Evolutionary conservation across 2,888 invertebrate genomes (phyloP).

Genomic region (Drosophila setosimentum): DNA sequence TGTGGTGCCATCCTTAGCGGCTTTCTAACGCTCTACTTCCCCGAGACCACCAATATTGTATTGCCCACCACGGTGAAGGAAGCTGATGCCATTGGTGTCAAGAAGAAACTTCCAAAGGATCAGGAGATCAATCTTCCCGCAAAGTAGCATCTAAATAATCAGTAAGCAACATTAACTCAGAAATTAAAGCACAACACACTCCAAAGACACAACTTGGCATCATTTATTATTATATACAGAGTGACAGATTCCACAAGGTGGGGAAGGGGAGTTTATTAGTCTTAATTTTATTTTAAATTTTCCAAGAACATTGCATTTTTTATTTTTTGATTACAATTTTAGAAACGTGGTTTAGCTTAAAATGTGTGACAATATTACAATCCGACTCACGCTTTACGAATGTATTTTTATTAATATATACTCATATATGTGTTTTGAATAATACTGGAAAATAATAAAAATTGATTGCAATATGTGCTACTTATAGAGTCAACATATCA

Average conservation of each 20-base stretch:
- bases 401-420: background rate
- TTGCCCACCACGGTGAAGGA: conserved; percentile 88
- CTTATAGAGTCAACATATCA: background rate
- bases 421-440: too few relatives aligned
- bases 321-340: background rate
- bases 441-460: background rate
- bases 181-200: conserved; percentile 42
- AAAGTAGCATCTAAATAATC: conserved; percentile 5
- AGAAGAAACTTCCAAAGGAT: conserved; percentile 60
- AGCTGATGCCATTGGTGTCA: conserved; percentile 86
- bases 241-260: background rate
- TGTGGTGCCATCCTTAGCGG: conserved; percentile 87
- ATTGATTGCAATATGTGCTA: background rate
- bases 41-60: conserved; percentile 88
- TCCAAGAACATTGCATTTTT: background rate
- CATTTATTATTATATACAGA: conserved; percentile 15
- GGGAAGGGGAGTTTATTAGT: background rate
- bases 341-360: background rate
- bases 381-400: background rate
- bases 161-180: conserved; percentile 13
- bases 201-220: conserved; percentile 60
- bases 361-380: background rate
- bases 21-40: conserved; percentile 87
- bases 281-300: background rate
- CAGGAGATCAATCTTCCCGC: conserved; percentile 34